Base-by-base conservation (phyloP, 35 echinoderm and acorn worm species). In the Strongylocentrotus purpuratus region DNA sequence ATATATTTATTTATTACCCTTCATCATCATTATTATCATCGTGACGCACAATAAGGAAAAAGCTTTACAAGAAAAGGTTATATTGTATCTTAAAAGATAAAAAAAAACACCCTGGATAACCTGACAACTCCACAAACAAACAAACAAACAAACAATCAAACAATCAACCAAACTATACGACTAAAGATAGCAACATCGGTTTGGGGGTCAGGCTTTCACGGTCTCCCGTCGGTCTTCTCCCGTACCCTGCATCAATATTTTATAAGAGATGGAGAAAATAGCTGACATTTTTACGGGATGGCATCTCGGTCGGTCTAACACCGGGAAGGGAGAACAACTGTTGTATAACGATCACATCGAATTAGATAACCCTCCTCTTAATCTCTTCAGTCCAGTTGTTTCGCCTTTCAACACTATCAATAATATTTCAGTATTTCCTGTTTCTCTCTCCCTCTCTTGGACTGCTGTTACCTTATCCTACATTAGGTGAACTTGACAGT, bases 261-360 rank as follows among this genome's bases (percentile, higher is more conserved):
- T 78, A 22, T 78, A 28, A 3, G 65, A 78, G 65, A 78, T 78
- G 65, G 65, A n/a, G 65, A n/a, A 78, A 78, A 78, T 78, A 78
- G 65, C 65, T 78, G 20, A n/a, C 7, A 78, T 78, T 28, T 28
- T 28, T 71, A 8, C 65, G 25, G 65, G 65, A 78, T 78, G 20
- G 65, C 65, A 78, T 78, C 65, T 78, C 65, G 65, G 65, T 28
- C 20, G 65, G 65, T 78, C 20, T 28, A 78, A 78, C 65, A 22
- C 65, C 65, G 65, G 65, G 65, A 78, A 78, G 65, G 65, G 65
- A 78, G 65, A 78, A 78, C 65, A 78, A 78, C 65, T 78, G 65
- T 78, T 78, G 65, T 78, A 78, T 78, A 78, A 78, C 65, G 22
- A 78, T 78, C 65, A 78, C 65, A 78, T 78, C 65, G 65, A 78